Evolutionary conservation across 1,140 invertebrate species (phyloP).

Genomic region (Kradibia gibbosae): DNA sequence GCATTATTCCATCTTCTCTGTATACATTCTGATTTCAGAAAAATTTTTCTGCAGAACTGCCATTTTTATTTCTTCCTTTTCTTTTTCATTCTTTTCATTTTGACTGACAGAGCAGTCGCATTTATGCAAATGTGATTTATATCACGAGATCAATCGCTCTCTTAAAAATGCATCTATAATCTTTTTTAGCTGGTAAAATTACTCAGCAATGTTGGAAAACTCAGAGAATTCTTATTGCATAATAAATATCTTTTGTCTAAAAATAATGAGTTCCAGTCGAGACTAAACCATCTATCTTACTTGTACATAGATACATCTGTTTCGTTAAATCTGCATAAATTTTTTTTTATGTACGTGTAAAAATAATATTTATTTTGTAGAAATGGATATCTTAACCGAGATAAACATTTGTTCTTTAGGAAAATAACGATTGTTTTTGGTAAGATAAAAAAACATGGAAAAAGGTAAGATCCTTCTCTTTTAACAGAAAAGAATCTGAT

Average conservation of each 20-base stretch:
- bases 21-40: neutral
- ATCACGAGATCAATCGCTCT: too few species aligned
- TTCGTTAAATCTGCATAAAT: neutral
- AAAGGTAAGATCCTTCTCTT: neutral
- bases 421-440: slow-evolving; percentile 10
- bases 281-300: neutral
- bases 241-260: slow-evolving; percentile 7
- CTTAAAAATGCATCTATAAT: too few species aligned
- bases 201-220: too few species aligned
- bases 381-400: neutral
- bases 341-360: neutral
- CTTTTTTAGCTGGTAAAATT: neutral
- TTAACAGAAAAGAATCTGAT: neutral
- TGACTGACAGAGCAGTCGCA: neutral
- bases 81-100: neutral
- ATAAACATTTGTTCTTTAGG: neutral
- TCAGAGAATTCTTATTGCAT: neutral
- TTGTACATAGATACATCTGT: neutral
- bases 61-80: neutral
- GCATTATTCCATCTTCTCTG: neutral
- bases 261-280: neutral
- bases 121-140: neutral
- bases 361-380: neutral
- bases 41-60: neutral
- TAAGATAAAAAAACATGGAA: neutral